Conservation (phyloP, 2,797 vertebrate species). For the Premnoplex brunnescens region DNA sequence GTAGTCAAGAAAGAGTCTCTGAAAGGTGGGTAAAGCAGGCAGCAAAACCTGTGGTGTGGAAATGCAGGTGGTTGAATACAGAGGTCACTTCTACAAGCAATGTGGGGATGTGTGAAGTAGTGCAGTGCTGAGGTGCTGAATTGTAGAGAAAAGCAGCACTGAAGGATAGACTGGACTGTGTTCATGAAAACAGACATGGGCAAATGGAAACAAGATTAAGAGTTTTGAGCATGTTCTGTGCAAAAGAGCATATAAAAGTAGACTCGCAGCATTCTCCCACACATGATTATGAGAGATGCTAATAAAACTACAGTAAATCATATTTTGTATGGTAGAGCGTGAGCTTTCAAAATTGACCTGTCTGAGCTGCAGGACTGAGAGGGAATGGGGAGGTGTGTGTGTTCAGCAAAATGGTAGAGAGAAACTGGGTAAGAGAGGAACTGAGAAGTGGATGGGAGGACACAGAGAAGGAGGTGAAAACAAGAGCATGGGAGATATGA, state of each 20-base stretch:
- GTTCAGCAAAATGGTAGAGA: background rate
- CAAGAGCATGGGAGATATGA: background rate
- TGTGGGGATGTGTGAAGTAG: background rate
- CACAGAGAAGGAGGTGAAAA: background rate
- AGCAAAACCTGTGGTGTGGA: background rate
- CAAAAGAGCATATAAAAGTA: background rate
- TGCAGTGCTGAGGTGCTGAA: background rate
- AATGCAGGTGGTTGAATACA: background rate
- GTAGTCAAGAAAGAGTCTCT: background rate
- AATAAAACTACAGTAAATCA: background rate
- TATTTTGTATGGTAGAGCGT: background rate
- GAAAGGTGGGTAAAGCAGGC: background rate
- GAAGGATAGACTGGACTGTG: fast-evolving
- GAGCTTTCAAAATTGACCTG: background rate
- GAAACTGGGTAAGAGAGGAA: background rate
- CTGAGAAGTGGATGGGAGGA: background rate
- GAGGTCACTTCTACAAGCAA: background rate
- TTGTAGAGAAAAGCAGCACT: background rate
- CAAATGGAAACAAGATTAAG: background rate
- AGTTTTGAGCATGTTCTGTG: background rate
- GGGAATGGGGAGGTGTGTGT: background rate
- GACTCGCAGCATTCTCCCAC: background rate
- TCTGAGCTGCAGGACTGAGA: background rate
- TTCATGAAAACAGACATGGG: background rate
- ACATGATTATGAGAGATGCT: background rate